A percentile compares a stretch with the other conserved stretches of the same genome.
These are phyloP conservation scores for Acanthococcus lagerstroemiae DNA, from an alignment of 2,888 invertebrate genomes.

Conservation along the genomic window DNA sequence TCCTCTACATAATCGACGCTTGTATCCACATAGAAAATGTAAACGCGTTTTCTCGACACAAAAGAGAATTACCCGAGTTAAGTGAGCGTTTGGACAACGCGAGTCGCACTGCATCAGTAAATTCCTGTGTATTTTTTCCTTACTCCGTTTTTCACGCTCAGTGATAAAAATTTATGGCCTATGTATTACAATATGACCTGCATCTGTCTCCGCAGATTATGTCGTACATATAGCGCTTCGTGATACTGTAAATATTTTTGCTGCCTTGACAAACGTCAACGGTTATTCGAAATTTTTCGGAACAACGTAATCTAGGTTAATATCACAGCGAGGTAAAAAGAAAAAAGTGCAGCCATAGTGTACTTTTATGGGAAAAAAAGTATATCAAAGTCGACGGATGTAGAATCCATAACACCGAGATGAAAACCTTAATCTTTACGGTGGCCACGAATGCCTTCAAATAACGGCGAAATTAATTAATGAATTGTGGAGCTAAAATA, in stretches of 20 bases:
- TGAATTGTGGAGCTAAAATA: background rate
- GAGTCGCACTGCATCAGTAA: background rate
- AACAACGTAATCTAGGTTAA: background rate
- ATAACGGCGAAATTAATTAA: constrained; percentile 22
- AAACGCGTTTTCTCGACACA: background rate
- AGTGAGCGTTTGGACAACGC: background rate
- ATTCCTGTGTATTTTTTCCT: background rate
- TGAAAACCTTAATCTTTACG: constrained; percentile 15
- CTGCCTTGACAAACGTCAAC: background rate
- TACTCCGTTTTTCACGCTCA: background rate
- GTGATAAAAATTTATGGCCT: background rate
- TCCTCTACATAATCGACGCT: too few species aligned
- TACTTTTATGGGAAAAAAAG: background rate
- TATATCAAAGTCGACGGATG: constrained; percentile 8
- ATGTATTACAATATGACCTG: background rate
- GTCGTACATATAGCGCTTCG: background rate
- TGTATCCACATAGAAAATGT: too few species aligned
- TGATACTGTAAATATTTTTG: background rate
- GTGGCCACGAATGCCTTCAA: background rate
- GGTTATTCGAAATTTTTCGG: background rate
- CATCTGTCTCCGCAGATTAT: background rate
- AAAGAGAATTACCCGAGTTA: background rate
- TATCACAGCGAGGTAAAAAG: background rate
- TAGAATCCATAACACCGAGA: background rate
- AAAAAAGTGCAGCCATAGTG: background rate